phyloP scores from a whole-genome alignment of 2,888 invertebrate species.

The Halictus ligatus region DNA sequence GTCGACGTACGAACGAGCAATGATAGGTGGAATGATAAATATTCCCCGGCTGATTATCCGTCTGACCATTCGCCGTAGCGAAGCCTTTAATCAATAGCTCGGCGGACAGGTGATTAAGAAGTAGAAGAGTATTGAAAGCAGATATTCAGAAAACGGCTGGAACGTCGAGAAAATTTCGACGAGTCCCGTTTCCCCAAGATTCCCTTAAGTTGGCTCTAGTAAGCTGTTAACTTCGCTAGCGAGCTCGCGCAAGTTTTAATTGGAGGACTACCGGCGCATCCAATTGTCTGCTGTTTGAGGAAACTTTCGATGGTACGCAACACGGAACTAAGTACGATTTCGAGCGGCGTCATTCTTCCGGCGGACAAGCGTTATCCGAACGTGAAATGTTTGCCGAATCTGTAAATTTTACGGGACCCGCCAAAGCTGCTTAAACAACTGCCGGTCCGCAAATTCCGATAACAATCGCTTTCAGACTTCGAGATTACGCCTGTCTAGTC shows the following conservation, averaged over 20 bases:
- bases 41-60: neutral
- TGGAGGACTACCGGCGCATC: slow-evolving; percentile 1
- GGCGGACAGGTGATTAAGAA: neutral
- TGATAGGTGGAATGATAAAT: neutral
- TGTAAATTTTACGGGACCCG: neutral
- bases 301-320: slow-evolving; percentile 16
- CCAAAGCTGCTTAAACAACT: neutral
- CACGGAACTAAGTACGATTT: slow-evolving; percentile 2
- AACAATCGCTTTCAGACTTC: neutral
- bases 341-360: neutral
- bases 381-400: neutral
- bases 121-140: neutral
- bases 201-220: slow-evolving; percentile 5
- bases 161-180: neutral
- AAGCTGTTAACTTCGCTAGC: neutral
- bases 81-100: neutral
- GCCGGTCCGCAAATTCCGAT: neutral
- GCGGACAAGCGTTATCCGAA: neutral
- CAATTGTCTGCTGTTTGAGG: neutral
- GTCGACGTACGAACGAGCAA: neutral
- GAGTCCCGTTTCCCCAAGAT: neutral
- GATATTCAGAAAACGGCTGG: neutral
- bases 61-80: neutral
- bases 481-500: neutral
- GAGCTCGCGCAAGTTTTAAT: slow-evolving; percentile 21